phyloP scores from a whole-genome alignment of 2,797 vertebrate genomes.

The Spatula clypeata region DNA sequence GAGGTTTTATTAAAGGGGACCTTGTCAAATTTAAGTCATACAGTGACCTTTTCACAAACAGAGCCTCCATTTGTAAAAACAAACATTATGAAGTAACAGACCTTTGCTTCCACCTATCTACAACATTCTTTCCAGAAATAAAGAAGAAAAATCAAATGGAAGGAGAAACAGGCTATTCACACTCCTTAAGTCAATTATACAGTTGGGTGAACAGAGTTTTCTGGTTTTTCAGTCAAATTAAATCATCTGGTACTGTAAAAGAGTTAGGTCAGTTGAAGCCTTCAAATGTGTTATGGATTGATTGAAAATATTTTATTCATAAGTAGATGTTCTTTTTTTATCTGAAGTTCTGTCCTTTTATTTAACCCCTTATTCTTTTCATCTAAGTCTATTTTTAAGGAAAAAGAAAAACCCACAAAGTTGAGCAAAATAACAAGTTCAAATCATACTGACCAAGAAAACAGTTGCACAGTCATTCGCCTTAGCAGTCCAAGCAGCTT shows the following conservation, averaged over 20 bases:
- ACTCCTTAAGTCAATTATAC: neutral
- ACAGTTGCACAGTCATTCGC: neutral
- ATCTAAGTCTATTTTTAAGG: neutral
- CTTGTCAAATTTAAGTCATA: neutral
- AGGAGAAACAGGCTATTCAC: neutral
- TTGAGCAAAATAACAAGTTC: neutral
- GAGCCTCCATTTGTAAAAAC: neutral
- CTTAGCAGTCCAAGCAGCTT: neutral
- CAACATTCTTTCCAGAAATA: neutral
- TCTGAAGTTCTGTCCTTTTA: neutral
- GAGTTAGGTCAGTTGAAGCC: neutral
- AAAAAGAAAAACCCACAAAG: neutral
- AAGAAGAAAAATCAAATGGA: neutral
- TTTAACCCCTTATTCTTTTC: neutral
- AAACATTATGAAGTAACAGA: neutral
- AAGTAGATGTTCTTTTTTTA: neutral
- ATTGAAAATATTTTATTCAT: neutral
- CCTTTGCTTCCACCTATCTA: neutral
- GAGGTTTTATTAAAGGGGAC: neutral
- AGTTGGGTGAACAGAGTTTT: neutral
- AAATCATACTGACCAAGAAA: neutral
- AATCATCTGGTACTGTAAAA: neutral
- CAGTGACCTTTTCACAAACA: neutral
- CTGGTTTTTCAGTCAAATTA: neutral
- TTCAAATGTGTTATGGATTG: neutral